These are phyloP conservation scores for Tetraneura akinire DNA, from an alignment of 1,140 invertebrate genomes.

Conservation along the genomic window DNA sequence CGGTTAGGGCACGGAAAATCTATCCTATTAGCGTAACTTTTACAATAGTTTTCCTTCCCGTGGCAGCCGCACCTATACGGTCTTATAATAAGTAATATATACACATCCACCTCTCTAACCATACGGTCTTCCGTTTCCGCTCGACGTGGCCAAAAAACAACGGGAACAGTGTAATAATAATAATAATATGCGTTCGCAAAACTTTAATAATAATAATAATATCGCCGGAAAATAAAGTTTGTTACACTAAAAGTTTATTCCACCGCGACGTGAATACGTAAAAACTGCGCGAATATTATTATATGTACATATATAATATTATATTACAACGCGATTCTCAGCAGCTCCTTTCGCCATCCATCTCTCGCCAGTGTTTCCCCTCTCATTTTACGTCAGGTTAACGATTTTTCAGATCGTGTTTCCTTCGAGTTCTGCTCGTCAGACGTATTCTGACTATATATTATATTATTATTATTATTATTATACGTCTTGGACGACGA, in stretches of 20 bases:
- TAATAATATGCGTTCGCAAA: neutral
- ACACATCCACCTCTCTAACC: too few species aligned
- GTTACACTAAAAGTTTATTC: neutral
- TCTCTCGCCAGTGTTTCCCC: neutral
- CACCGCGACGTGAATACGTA: neutral
- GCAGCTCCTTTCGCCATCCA: neutral
- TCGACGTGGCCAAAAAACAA: neutral
- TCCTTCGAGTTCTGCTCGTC: too few species aligned
- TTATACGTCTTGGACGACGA: too few species aligned
- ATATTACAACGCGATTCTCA: neutral
- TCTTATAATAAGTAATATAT: too few species aligned
- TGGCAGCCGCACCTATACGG: neutral
- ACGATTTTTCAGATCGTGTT: too few species aligned
- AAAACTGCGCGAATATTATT: neutral
- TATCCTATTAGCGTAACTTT: neutral
- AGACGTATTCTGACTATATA: too few species aligned
- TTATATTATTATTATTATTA: too few species aligned
- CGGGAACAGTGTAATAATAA: neutral
- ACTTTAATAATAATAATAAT: constrained; percentile 47
- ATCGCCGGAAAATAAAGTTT: constrained; percentile 18
- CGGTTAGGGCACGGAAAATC: too few species aligned
- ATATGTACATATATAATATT: too few species aligned
- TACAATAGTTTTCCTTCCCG: neutral
- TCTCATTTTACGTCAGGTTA: too few species aligned
- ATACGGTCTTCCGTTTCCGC: neutral